phyloP scores from a whole-genome alignment of 2,888 invertebrate genomes.

The Ophioninae sp. region DNA sequence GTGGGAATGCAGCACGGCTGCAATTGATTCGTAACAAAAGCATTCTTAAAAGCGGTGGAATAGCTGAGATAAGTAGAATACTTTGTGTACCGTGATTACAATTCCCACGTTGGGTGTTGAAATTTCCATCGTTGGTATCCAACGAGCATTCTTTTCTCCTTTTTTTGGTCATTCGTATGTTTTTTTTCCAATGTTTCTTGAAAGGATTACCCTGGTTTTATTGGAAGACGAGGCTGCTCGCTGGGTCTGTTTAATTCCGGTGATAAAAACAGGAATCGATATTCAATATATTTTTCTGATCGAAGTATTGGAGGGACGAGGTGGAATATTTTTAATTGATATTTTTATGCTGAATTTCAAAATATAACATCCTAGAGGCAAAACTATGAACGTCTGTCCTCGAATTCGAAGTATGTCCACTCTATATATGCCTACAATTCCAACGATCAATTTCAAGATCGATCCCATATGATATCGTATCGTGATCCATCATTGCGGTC shows the following conservation, averaged over 20 bases:
- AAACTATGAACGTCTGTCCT: too few relatives aligned
- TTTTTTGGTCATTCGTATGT: background rate
- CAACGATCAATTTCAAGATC: background rate
- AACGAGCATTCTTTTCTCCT: background rate
- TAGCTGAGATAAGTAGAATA: background rate
- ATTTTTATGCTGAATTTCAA: too few relatives aligned
- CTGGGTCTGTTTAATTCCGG: background rate
- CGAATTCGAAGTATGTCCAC: too few relatives aligned
- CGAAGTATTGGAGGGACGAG: too few relatives aligned
- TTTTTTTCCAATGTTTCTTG: background rate
- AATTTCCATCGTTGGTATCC: background rate
- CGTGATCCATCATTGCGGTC: too few relatives aligned
- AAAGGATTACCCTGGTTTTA: background rate
- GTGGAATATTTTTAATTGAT: too few relatives aligned
- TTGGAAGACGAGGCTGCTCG: background rate
- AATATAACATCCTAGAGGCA: too few relatives aligned
- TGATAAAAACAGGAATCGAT: background rate
- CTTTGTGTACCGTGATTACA: background rate
- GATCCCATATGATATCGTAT: background rate
- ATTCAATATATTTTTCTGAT: background rate
- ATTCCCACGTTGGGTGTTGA: background rate
- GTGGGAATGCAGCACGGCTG: background rate
- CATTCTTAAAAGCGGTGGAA: background rate
- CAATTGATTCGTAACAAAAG: constrained; percentile 10
- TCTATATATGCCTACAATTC: background rate